Evolutionary conservation across 1,140 invertebrate species (phyloP).

Genomic region (Spodoptera litura): DNA sequence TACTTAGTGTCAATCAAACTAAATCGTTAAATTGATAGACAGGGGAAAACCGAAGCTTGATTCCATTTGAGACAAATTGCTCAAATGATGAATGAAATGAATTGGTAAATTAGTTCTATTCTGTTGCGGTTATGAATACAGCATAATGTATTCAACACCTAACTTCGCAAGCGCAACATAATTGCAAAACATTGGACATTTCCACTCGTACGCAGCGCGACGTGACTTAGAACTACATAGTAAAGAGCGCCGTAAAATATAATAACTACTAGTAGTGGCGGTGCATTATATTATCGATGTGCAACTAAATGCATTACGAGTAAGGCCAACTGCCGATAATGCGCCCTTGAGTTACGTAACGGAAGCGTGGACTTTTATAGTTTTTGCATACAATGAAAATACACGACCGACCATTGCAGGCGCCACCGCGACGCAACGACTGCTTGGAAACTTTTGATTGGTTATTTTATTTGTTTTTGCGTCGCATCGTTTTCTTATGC

Average conservation of each 20-base stretch:
- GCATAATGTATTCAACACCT: not conserved
- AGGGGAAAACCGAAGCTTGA: no score
- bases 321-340: slow-evolving; percentile 21
- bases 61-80: not conserved
- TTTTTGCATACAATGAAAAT: slow-evolving; percentile 40
- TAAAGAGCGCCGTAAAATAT: not conserved
- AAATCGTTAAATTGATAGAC: no score
- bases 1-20: no score
- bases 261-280: not conserved
- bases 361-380: slow-evolving; percentile 5
- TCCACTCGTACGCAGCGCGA: not conserved
- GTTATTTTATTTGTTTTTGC: slow-evolving; percentile 20
- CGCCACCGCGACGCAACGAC: not conserved
- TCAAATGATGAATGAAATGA: not conserved
- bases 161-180: not conserved
- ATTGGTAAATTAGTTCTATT: no score
- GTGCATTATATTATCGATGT: slow-evolving; percentile 28
- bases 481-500: slow-evolving; percentile 7
- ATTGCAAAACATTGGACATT: not conserved
- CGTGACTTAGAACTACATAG: not conserved
- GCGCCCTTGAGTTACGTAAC: slow-evolving; percentile 27
- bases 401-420: not conserved
- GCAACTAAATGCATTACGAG: slow-evolving; percentile 11
- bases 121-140: no score
- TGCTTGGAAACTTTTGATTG: not conserved